Evolutionary conservation across 2,113 vertebrate genomes (phyloP).

Genomic region (Gymnobelideus leadbeateri): DNA sequence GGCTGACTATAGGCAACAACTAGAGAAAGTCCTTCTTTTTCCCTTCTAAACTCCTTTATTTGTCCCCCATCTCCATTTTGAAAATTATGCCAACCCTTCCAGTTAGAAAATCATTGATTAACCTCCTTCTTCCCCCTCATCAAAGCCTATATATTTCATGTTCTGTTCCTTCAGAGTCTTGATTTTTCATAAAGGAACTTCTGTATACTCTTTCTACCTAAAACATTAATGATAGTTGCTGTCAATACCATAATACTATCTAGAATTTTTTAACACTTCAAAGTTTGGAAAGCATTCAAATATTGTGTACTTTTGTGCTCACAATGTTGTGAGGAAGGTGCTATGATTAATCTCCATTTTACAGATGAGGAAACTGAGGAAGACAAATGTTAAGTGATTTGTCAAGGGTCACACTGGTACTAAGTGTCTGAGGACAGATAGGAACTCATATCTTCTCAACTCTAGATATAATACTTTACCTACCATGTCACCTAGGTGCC

Average conservation of each 20-base stretch:
- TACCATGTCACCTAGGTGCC: not conserved
- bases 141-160: not conserved
- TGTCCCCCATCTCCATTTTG: not conserved
- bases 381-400: not conserved
- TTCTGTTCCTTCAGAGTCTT: not conserved
- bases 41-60: not conserved
- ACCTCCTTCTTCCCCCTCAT: not conserved
- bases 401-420: not conserved
- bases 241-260: not conserved
- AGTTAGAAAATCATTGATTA: not conserved
- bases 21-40: not conserved
- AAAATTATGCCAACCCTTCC: not conserved
- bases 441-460: not conserved
- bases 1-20: not conserved
- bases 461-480: not conserved
- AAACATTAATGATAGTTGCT: not conserved
- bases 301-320: not conserved
- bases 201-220: not conserved
- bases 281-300: not conserved
- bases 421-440: not conserved
- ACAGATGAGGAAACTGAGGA: not conserved
- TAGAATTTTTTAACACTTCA: not conserved
- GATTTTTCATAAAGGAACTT: not conserved
- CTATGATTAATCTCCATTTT: not conserved
- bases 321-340: not conserved